Base-by-base conservation (phyloP, 2,113 vertebrate genomes). In the Sebastes fasciatus region DNA sequence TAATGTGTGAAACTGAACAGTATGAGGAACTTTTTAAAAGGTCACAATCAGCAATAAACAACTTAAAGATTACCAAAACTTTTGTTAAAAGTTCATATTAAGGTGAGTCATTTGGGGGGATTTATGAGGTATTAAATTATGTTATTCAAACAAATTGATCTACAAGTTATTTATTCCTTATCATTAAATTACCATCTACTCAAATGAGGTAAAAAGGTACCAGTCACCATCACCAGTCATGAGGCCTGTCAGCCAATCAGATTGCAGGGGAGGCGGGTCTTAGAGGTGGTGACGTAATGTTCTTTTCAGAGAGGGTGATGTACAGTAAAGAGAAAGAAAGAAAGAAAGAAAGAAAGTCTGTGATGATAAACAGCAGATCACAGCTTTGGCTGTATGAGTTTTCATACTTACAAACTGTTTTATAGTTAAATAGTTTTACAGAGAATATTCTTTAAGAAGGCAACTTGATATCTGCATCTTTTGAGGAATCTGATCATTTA, bases 231-330 rank as follows among this genome's bases (percentile, higher is more conserved):
- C 49, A 65, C 16, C 6, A 5, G 60, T 23, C 23, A n/a, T 5
- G 4, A n/a, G 4, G 77, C 2, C 48, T 64, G 14, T 76, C 64
- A 54, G 68, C 93, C 92, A 94, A 92, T 93, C 65, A 40, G 40
- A 70, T 34, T 4, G n/a, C 21, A n/a, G 16, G 2, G 11, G 54
- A 72, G 93, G 89, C 74, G 80, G 90, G 83, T 0, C 62, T 67
- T 69, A 21, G 49, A 74, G 86, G 85, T 62, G 74, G 79, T 93
- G 93, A 94, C 89, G 93, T 95, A 94, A 95, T 95, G 86, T 80
- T 67, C 86, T 90, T 84, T 23, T 84, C 81, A 77, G 86, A 88
- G 71, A 82, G 86, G 90, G 82, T 92, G 90, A 42, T 49, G 57
- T 42, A 13, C 90, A 55, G 67, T 2, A 61, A 45, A 48, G 23